Evolutionary conservation across 1,140 invertebrate genomes (phyloP), one percentile per base, ranked within the genome.

Genomic region (Drosophila novamexicana): DNA sequence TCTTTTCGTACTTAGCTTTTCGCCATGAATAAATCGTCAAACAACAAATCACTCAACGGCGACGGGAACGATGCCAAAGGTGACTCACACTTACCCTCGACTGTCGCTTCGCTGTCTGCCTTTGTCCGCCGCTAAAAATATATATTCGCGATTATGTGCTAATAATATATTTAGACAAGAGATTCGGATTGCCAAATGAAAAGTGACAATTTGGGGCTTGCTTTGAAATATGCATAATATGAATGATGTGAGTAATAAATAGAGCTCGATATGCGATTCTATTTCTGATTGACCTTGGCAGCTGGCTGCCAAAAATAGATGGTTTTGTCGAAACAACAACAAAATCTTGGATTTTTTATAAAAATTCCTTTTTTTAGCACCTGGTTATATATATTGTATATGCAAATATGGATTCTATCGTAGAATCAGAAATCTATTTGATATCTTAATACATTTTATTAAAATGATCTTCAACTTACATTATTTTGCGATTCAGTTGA

Each of bases 21-120:
- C 57, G 72, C 58, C 52, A 78, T 62, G 57, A 82, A 86, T 86
- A 86, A 82, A 86, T 82, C 79, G 73, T 77, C 79, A 77, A 74
- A 68, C 72, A 72, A 71, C 62, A 85, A 88, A 86, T 86, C 83
- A 86, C 63, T 86, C 83, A 88, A 29, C 45, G 50, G 42, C 62
- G 44, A 16, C 44, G 75, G 62, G 64, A 66, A 75, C 61, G 39
- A 37, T 68, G 77, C 80, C 73, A 77, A 74, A 80, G 62, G 63
- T 82, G 82, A 75, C 39, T 88, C 75, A 85, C 79, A 78, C 50
- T 12, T 65, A 63, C 37, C 52, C 54, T 58, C 70, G 32, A 36
- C 54, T 32, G 44, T 44, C 40, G 36, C 32, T 62, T 61, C 61
- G n/a, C 50, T 47, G 34, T 32, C 29, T 54, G 42, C 45, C 42